These are phyloP conservation scores for Sceloporus tristichus DNA, from an alignment of 2,113 vertebrate genomes.

Conservation along the genomic window DNA sequence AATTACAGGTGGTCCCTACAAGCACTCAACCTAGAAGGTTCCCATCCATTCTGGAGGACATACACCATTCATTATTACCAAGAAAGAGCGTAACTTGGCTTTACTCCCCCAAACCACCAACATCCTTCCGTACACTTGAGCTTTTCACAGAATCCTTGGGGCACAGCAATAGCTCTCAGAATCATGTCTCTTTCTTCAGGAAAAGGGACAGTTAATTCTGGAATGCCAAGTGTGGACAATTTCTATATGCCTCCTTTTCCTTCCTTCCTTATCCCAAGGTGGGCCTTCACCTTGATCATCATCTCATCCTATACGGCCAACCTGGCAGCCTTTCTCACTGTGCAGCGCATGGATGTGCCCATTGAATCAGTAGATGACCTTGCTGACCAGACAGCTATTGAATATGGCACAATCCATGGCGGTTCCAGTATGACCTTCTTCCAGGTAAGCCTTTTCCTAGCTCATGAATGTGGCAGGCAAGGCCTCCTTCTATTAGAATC, in stretches of 20 bases:
- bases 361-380: constrained; percentile 98
- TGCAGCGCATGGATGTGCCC: constrained; percentile 97
- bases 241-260: background rate
- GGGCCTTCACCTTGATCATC: constrained; percentile 99
- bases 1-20: background rate
- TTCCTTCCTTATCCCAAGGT: constrained; percentile 79
- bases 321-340: constrained; percentile 95
- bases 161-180: background rate
- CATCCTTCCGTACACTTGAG: too few species aligned
- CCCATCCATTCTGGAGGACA: background rate
- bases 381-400: constrained; percentile 96
- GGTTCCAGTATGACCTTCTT: constrained; percentile 99
- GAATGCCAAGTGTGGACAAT: background rate
- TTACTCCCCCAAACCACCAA: background rate
- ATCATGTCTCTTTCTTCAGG: background rate
- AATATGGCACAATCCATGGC: constrained; percentile 97
- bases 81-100: too few species aligned
- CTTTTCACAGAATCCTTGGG: background rate
- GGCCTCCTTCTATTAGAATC: background rate
- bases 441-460: constrained; percentile 83
- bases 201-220: background rate
- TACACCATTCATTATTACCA: background rate
- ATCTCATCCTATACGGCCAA: constrained; percentile 99
- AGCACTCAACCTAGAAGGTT: background rate
- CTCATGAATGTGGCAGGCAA: background rate